Evolutionary conservation across 2,888 invertebrate species (phyloP).

Genomic region (Sphinx pinastri): DNA sequence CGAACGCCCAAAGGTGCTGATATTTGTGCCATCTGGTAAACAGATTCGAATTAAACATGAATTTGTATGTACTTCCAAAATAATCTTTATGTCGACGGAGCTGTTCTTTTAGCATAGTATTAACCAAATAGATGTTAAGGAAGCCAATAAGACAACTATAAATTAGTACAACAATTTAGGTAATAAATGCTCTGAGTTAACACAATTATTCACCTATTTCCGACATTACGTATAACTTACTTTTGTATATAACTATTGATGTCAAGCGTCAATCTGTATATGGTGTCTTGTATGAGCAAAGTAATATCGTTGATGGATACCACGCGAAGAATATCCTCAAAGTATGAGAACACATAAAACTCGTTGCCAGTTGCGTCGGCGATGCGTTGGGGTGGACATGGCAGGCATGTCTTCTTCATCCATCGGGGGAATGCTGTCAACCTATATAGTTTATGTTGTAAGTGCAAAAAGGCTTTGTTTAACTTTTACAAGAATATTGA

Average conservation of each 20-base stretch:
- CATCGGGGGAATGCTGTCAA: conserved; percentile 91
- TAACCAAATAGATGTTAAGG: too few relatives aligned
- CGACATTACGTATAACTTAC: conserved; percentile 53
- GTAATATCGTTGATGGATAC: conserved; percentile 88
- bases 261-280: conserved; percentile 86
- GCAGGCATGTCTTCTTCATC: conserved; percentile 92
- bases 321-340: conserved; percentile 90
- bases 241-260: conserved; percentile 86
- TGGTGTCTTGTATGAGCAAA: conserved; percentile 86
- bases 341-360: conserved; percentile 89
- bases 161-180: too few relatives aligned
- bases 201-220: not conserved
- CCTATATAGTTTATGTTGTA: conserved; percentile 56
- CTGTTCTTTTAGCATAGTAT: too few relatives aligned
- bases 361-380: conserved; percentile 82
- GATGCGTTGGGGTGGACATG: conserved; percentile 86
- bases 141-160: too few relatives aligned
- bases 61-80: too few relatives aligned
- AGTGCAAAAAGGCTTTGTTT: not conserved
- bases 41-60: not conserved
- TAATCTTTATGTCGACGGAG: too few relatives aligned
- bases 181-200: too few relatives aligned
- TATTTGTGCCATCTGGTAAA: conserved; percentile 87
- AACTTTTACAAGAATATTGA: too few relatives aligned
- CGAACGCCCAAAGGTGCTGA: conserved; percentile 89